Conservation (phyloP, 2,113 vertebrate genomes). For the Marmota monax region DNA sequence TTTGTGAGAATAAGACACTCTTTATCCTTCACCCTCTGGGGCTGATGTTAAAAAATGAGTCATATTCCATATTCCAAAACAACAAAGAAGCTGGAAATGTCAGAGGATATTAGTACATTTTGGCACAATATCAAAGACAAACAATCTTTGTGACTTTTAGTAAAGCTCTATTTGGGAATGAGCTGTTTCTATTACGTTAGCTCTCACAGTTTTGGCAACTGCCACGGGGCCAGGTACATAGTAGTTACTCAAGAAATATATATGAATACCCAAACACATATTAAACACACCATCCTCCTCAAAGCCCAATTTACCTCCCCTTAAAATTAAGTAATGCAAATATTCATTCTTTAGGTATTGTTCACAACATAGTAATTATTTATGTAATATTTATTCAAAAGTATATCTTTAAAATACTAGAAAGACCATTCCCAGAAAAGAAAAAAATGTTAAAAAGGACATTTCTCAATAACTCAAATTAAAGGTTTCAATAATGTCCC, state of each 20-base stretch:
- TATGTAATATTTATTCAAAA: background rate
- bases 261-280: background rate
- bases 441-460: background rate
- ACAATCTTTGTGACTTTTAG: background rate
- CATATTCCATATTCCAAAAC: background rate
- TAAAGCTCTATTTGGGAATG: background rate
- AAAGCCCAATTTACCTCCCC: background rate
- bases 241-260: background rate
- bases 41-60: background rate
- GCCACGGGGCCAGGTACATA: fast-evolving
- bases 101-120: background rate
- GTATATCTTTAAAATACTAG: constrained; percentile 3
- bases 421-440: background rate
- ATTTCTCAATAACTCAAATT: constrained; percentile 40
- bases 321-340: constrained; percentile 42
- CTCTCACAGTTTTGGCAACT: too few species aligned
- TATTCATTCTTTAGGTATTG: background rate
- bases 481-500: background rate
- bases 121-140: background rate
- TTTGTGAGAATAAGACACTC: background rate
- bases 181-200: background rate
- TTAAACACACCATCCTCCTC: background rate
- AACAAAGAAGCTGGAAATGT: background rate
- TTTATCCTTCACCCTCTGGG: background rate
- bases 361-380: background rate